phyloP scores from a whole-genome alignment of 2,797 vertebrate genomes.

The Echeneis naucrates region DNA sequence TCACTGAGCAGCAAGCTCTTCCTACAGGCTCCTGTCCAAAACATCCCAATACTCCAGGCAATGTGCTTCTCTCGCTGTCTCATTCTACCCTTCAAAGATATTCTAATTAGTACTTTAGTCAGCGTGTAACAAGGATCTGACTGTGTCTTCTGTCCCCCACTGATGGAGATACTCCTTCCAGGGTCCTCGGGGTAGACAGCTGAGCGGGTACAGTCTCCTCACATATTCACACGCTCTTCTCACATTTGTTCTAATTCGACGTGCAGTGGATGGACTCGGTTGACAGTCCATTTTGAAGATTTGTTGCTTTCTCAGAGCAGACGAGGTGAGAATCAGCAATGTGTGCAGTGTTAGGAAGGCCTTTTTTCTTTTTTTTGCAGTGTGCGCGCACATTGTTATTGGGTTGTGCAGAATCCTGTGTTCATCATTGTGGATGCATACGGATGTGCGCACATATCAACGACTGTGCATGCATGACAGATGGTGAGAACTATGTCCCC shows the following conservation, averaged over 20 bases:
- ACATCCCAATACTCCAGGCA: constrained; percentile 10
- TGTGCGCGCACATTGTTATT: not conserved
- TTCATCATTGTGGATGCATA: not conserved
- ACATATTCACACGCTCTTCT: constrained; percentile 19
- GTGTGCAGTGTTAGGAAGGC: not conserved
- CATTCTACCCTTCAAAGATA: constrained; percentile 44
- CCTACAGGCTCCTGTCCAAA: constrained; percentile 41
- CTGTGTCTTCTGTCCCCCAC: constrained; percentile 38
- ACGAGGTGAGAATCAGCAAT: constrained; percentile 22
- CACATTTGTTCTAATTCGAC: constrained; percentile 28
- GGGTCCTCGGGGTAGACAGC: constrained; percentile 52
- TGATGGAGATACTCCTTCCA: constrained; percentile 44
- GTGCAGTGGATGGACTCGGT: not conserved
- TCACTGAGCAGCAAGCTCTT: constrained; percentile 26
- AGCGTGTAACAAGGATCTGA: constrained; percentile 48
- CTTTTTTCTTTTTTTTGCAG: not conserved
- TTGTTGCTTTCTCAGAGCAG: constrained; percentile 25
- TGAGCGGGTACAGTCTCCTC: constrained; percentile 29
- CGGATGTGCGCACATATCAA: not conserved
- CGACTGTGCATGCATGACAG: not conserved
- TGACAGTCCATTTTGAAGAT: constrained; percentile 22
- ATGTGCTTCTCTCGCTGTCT: constrained; percentile 13
- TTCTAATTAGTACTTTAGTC: constrained; percentile 57
- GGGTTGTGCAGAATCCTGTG: not conserved
- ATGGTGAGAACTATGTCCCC: constrained; percentile 29